Base-by-base conservation (phyloP, 2,797 vertebrate genomes). In the Peromyscus attwateri region DNA sequence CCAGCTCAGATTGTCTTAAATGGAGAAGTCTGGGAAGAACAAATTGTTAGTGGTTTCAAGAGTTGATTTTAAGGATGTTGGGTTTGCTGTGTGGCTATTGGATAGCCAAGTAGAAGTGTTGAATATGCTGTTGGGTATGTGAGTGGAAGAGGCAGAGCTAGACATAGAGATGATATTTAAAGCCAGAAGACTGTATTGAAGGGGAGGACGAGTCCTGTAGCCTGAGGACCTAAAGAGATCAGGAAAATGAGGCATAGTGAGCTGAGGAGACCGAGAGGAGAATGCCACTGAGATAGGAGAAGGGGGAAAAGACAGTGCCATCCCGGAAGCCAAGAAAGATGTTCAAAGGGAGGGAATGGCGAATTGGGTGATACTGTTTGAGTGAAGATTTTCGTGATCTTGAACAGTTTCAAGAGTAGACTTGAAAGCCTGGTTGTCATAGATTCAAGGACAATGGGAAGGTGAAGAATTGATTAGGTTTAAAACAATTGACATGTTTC, bases 341-440 rank as follows among this genome's bases (percentile, higher is more conserved):
- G 52, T n/a, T 85, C 1, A 81, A 37, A 71, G 43, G 14, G 10
- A 66, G 40, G 71, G 11, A 52, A 40, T 91, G 37, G 43, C 77
- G 43, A 79, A 8, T 64, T 89, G 14, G 85, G 31, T 79, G 75
- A 83, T 66, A 29, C 37, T 91, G 16, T 87, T 92, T 82, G 66
- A 80, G 25, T 82, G 57, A 87, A 94, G 68, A 29, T 87, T 92
- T 92, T 43, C 55, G 68, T 87, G 77, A 95, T 87, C n/a, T 94
- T 82, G 55, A 83, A 82, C n/a, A 80, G 7, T 83, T 81, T 94
- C 73, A 94, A 57, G 66, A 90, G 40, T 68, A 12, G 27, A 17
- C 43, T 11, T 80, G n/a, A 88, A 92, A 66, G 11, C 89, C 73
- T 95, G 43, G 37, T 55, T 87, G 27, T 25, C 27, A 0, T 25